Base-by-base conservation (phyloP, 2,888 invertebrate species). In the Xiphydria camelus region DNA sequence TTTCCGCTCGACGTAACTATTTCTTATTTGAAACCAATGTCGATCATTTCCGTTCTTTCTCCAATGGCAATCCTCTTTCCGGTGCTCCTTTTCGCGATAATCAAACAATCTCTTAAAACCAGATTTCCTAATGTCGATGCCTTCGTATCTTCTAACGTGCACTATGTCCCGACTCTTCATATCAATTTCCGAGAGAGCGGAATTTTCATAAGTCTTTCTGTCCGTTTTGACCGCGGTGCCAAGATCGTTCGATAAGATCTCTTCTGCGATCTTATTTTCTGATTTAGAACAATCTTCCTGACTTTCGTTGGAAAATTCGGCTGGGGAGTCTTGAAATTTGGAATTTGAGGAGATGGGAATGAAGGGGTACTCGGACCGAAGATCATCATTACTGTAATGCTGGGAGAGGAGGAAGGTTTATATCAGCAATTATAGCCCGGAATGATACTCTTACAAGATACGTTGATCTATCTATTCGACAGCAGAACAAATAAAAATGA, bases 401-500 rank as follows among this genome's bases (percentile, higher is more conserved):
- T 45, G 63, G 63, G 63, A 25, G 56, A 45, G 49, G 51, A 22
- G 43, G 54, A 63, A 62, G 40, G 41, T 51, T 51, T 49, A 32
- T 47, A 51, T 62, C 57, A 61, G 51, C 54, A 56, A 60, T 31
- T 22, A 40, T 10, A 14, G 9, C 10, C 14, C 29, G 2, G 6
- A 12, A 29, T 12, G 2, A 10, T 26, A n/a, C n/a, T n/a, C n/a
- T n/a, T n/a, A n/a, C n/a, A n/a, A n/a, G n/a, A n/a, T n/a, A n/a
- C n/a, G n/a, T n/a, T n/a, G n/a, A n/a, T n/a, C n/a, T n/a, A n/a
- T n/a, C n/a, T n/a, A n/a, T n/a, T n/a, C n/a, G n/a, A n/a, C n/a
- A n/a, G n/a, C n/a, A n/a, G n/a, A n/a, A n/a, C n/a, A n/a, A n/a
- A n/a, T n/a, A n/a, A n/a, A n/a, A 26, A 26, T 26, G 3, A 0